A percentile compares a stretch with the other conserved stretches of the same genome.
Conservation (phyloP, 2,113 vertebrate genomes). For the Hippocampus abdominalis region DNA sequence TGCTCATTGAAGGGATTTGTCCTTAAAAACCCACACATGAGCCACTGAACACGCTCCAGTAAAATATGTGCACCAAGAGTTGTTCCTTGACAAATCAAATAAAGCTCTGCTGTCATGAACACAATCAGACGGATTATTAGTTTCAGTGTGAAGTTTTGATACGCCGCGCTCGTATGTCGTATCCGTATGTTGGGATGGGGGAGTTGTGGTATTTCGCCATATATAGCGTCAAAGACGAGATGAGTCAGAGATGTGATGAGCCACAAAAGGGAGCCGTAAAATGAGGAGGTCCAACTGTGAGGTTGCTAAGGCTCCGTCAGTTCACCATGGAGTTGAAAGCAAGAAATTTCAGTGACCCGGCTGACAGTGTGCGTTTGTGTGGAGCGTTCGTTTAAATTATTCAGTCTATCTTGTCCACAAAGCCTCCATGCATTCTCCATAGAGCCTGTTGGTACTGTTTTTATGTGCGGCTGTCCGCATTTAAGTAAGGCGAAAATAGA, state of each 20-base stretch:
- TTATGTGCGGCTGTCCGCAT: slow-evolving; percentile 9
- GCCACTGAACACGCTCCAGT: not conserved
- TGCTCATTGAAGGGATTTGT: not conserved
- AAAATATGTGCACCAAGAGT: not conserved
- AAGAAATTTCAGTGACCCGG: slow-evolving; percentile 29
- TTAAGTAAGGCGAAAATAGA: slow-evolving; percentile 16
- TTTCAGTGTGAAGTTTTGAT: not conserved
- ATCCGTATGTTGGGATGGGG: not conserved
- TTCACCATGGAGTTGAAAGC: slow-evolving; percentile 27
- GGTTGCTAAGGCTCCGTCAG: not conserved
- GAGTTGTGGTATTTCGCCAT: not conserved
- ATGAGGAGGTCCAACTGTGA: not conserved
- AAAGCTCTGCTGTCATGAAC: not conserved
- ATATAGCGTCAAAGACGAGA: not conserved
- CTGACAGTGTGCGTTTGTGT: slow-evolving; percentile 19
- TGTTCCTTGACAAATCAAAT: not conserved
- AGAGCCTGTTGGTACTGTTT: not conserved
- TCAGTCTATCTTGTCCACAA: slow-evolving; percentile 38
- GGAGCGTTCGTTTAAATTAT: slow-evolving; percentile 57
- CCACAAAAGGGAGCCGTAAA: not conserved
- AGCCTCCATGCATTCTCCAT: slow-evolving; percentile 13
- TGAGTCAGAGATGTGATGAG: not conserved
- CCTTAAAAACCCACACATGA: not conserved
- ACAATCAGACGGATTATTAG: not conserved
- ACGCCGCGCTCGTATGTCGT: not conserved